Percentiles rank a stretch among this genome's conserved stretches.
These are phyloP conservation scores for Stenodera caucasica DNA, from an alignment of 2,888 invertebrate species.

Conservation along the genomic window DNA sequence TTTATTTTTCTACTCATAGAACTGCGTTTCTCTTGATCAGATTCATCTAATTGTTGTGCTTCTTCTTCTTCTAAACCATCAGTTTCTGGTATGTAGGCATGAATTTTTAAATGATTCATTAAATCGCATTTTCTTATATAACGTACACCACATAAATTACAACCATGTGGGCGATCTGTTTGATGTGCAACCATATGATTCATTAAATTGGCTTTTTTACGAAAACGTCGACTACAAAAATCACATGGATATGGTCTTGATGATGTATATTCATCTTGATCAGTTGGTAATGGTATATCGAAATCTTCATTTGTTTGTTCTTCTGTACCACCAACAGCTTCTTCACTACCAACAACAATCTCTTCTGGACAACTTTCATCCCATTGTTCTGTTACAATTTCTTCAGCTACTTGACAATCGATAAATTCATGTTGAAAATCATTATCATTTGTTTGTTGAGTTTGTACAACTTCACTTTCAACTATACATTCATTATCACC, in stretches of 20 bases:
- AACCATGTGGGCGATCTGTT: slow-evolving; percentile 79
- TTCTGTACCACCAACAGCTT: slow-evolving; percentile 60
- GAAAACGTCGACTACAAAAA: slow-evolving; percentile 81
- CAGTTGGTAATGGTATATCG: slow-evolving; percentile 76
- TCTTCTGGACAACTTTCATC: slow-evolving; percentile 60
- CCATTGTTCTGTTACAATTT: slow-evolving; percentile 82
- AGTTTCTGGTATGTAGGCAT: slow-evolving; percentile 73
- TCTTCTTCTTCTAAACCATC: slow-evolving; percentile 60
- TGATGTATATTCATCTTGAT: slow-evolving; percentile 77
- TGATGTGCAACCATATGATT: slow-evolving; percentile 88
- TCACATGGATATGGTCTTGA: slow-evolving; percentile 83
- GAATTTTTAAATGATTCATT: slow-evolving; percentile 80
- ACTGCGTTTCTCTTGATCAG: slow-evolving; percentile 33
- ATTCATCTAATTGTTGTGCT: slow-evolving; percentile 50
- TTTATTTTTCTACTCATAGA: slow-evolving; percentile 39
- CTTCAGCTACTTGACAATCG: slow-evolving; percentile 57
- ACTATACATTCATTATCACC: neutral
- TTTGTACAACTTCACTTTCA: neutral
- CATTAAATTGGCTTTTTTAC: slow-evolving; percentile 81
- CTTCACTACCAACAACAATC: slow-evolving; percentile 63
- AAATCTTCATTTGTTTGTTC: slow-evolving; percentile 64
- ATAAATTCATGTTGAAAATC: slow-evolving; percentile 56
- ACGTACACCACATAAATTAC: slow-evolving; percentile 79
- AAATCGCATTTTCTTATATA: slow-evolving; percentile 79
- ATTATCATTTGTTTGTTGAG: slow-evolving; percentile 18